These are phyloP conservation scores for Atethmia centrago DNA, from an alignment of 2,888 invertebrate genomes.

Conservation along the genomic window DNA sequence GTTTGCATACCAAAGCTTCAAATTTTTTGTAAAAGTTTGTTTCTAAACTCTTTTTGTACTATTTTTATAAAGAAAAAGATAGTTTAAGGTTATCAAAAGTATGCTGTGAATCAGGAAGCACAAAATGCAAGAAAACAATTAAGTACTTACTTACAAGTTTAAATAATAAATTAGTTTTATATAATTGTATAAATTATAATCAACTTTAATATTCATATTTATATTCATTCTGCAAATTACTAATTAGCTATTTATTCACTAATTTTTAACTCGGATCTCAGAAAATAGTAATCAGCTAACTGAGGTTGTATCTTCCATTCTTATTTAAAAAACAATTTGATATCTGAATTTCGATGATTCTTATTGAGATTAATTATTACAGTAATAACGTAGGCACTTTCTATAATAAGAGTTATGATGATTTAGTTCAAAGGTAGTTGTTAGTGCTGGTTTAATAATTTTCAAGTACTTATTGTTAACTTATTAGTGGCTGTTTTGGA, in stretches of 20 bases:
- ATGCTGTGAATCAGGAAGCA: background rate
- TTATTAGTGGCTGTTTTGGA: background rate
- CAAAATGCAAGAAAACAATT: too few relatives aligned
- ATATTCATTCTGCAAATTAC: background rate
- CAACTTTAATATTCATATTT: background rate
- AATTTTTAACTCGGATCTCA: background rate
- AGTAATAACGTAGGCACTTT: conserved; percentile 12
- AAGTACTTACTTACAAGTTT: background rate
- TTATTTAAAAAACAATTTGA: background rate
- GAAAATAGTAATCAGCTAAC: background rate
- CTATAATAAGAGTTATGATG: conserved; percentile 9
- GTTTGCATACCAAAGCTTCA: background rate
- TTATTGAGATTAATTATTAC: background rate
- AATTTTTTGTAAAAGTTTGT: background rate
- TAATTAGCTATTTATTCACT: background rate
- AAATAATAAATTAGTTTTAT: background rate
- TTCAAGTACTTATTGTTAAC: background rate
- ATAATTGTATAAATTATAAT: background rate
- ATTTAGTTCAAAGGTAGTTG: conserved; percentile 21
- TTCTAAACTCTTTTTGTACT: background rate
- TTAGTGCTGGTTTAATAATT: background rate
- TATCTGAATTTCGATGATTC: background rate
- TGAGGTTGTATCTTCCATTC: background rate
- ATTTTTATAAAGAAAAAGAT: background rate
- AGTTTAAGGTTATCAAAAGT: conserved; percentile 19